Base-by-base conservation (phyloP, 2,797 vertebrate genomes). In the Streptopelia turtur region DNA sequence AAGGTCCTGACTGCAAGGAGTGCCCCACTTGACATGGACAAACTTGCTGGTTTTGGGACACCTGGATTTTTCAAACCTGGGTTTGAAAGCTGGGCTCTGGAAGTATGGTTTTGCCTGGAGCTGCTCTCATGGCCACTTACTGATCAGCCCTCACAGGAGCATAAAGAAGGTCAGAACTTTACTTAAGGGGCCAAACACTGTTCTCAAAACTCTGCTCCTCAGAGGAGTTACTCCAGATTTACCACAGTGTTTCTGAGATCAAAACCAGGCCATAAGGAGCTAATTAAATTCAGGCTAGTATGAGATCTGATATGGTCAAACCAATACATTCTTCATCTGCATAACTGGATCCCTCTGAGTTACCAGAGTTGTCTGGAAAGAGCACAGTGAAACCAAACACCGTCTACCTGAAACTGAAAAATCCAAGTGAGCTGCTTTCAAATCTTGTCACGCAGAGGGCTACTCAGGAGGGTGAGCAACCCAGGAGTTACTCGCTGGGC, bases 21-120 rank as follows among this genome's bases (percentile, higher is more conserved):
- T 17, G 6, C 5, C 33, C 9, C 4, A 3, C 55, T 72, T 61
- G 55, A 15, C 3, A 1, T 23, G 52, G 37, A 21, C 0, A 0
- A 18, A 39, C 30, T n/a, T 37, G 33, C 13, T 87, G 66, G 14
- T 16, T 49, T 53, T 25, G 30, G 16, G 50, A 11, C 30, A 57
- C 30, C 11, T 41, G 63, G 14, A 4, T 89, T 89, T 82, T 45
- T 45, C 43, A 45, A 20, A 45, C 43, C 43, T 41, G 66, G 13
- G 5, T 89, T 89, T 82, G 50, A 79, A 49, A 89, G 53, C 15
- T n/a, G 57, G 7, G 16, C 17, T 37, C 43, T 68, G 52, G 12
- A 59, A 47, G 17, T 31, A 21, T 63, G 39, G 8, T 43, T 81
- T 75, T 64, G 33, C 11, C 39, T 6, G 1, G 68, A 83, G 53